Percentiles rank a stretch among this genome's conserved stretches.
Evolutionary conservation across 2,888 invertebrate species (phyloP).

Genomic region (Empis livida): DNA sequence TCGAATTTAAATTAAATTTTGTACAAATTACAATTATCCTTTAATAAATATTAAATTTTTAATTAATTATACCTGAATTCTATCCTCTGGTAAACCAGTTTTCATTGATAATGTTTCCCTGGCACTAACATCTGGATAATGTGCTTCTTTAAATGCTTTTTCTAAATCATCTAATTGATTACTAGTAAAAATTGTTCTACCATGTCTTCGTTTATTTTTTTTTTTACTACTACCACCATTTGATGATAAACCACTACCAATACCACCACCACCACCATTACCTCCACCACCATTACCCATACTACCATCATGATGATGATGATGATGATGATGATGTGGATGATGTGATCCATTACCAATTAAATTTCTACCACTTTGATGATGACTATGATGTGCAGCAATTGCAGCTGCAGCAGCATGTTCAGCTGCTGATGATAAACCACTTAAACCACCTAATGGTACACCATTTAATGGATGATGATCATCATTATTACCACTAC

Average conservation of each 20-base stretch:
- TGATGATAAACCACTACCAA: slow-evolving; percentile 16
- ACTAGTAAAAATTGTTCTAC: slow-evolving; percentile 97
- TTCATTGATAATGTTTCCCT: slow-evolving; percentile 85
- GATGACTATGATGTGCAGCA: slow-evolving; percentile 12
- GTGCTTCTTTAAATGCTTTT: slow-evolving; percentile 98
- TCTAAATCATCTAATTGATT: slow-evolving; percentile 98
- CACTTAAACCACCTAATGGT: not conserved
- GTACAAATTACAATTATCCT: too few species aligned
- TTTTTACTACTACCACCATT: slow-evolving; percentile 57
- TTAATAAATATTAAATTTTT: not conserved
- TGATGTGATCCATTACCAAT: slow-evolving; percentile 11
- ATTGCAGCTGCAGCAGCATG: slow-evolving; percentile 21
- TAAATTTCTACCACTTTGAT: slow-evolving; percentile 16
- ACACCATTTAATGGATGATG: slow-evolving; percentile 9
- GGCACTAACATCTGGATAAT: slow-evolving; percentile 98
- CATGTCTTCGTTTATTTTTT: slow-evolving; percentile 87
- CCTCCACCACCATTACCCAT: slow-evolving; percentile 9
- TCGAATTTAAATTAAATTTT: too few species aligned
- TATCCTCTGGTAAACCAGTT: slow-evolving; percentile 83
- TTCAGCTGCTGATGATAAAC: slow-evolving; percentile 21
- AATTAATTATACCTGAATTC: slow-evolving; percentile 68
- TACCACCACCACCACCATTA: slow-evolving; percentile 16
- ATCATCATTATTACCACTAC: slow-evolving; percentile 17
- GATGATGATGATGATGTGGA: slow-evolving; percentile 14
- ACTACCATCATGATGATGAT: slow-evolving; percentile 18